A percentile compares a stretch with the other conserved stretches of the same genome.
These are phyloP conservation scores for Nesogale talazaci DNA, from an alignment of 2,113 vertebrate species.

Conservation along the genomic window DNA sequence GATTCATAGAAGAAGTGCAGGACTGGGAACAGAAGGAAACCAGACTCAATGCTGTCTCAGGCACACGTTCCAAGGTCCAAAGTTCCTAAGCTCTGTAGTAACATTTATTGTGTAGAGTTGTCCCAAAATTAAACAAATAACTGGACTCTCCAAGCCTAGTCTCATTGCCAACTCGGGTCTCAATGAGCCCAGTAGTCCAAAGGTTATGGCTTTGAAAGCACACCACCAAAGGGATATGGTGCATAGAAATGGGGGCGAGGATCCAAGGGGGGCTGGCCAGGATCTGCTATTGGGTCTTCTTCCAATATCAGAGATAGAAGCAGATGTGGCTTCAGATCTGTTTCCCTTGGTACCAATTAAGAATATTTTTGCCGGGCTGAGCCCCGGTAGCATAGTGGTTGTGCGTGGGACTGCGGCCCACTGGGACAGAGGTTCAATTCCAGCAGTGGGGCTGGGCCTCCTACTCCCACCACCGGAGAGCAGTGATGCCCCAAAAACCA, in stretches of 20 bases:
- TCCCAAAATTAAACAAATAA: not conserved
- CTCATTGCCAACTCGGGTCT: not conserved
- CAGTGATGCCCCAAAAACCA: too few species aligned
- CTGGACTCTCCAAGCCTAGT: not conserved
- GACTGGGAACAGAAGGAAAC: not conserved
- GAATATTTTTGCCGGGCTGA: constrained; percentile 38
- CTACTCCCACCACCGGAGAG: too few species aligned
- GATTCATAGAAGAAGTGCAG: not conserved
- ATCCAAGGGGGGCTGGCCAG: not conserved
- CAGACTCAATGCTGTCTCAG: not conserved
- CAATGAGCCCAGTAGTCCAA: not conserved
- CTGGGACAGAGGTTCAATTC: too few species aligned
- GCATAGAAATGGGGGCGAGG: not conserved
- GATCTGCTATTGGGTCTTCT: too few species aligned
- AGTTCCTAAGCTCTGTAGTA: not conserved
- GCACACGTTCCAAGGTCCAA: not conserved
- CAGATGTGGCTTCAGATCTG: not conserved
- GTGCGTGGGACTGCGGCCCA: too few species aligned
- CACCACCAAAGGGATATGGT: not conserved
- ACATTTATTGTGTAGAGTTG: not conserved
- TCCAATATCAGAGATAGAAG: not conserved
- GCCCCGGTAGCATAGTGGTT: too few species aligned
- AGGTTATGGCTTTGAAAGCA: not conserved
- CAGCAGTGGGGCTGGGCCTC: too few species aligned
- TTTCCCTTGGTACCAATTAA: not conserved